Evolutionary conservation across 2,113 vertebrate genomes (phyloP).

Genomic region (Tiliqua scincoides): DNA sequence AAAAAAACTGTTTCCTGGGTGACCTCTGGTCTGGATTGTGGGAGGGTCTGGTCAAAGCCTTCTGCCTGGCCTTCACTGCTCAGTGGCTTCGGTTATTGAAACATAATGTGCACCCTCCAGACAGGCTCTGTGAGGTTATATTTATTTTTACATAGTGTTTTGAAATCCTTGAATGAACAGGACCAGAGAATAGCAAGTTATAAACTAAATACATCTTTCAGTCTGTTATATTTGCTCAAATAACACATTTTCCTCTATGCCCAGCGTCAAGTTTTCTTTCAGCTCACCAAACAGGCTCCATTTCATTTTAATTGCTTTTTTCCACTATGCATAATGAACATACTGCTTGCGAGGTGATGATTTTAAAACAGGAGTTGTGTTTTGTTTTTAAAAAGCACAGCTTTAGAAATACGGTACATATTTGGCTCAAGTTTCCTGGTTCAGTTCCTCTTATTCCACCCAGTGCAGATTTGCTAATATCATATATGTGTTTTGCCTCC

Average conservation of each 20-base stretch:
- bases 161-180: constrained; percentile 20
- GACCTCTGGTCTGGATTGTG: not conserved
- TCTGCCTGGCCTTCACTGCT: not conserved
- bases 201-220: constrained; percentile 30
- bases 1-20: not conserved
- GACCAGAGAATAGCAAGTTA: not conserved
- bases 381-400: constrained; percentile 31
- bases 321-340: constrained; percentile 25
- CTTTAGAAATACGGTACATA: constrained; percentile 47
- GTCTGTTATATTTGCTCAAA: constrained; percentile 40
- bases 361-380: not conserved
- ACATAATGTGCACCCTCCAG: constrained; percentile 6
- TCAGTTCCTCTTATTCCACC: not conserved
- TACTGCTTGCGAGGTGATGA: too few relatives aligned
- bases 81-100: not conserved
- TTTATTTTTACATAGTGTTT: not conserved
- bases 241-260: not conserved
- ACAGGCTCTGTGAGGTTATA: not conserved
- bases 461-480: not conserved
- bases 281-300: constrained; percentile 7
- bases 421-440: constrained; percentile 27
- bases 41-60: not conserved
- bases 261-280: not conserved
- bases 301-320: constrained; percentile 23
- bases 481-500: not conserved